These are phyloP conservation scores for Nesidiocoris tenuis DNA, from an alignment of 2,888 invertebrate species.

Conservation along the genomic window DNA sequence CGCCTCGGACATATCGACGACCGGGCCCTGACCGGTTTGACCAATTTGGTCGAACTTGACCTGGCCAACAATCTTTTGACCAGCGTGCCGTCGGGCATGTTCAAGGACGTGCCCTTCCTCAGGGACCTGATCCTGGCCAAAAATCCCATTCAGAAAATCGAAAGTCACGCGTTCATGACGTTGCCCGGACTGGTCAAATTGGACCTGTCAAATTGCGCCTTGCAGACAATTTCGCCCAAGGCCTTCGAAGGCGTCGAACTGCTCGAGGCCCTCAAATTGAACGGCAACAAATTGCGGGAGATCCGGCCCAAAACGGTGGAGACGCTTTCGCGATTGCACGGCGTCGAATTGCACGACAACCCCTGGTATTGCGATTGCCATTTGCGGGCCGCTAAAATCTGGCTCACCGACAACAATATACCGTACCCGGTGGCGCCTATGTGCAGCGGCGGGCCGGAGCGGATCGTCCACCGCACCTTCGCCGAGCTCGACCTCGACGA, in stretches of 20 bases:
- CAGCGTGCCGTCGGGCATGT: slow-evolving; percentile 75
- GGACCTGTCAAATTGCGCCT: slow-evolving; percentile 79
- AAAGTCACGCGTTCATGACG: slow-evolving; percentile 70
- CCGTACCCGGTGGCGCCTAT: slow-evolving; percentile 76
- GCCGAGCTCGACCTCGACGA: slow-evolving; percentile 68
- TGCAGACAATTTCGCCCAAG: slow-evolving; percentile 72
- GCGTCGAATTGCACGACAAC: slow-evolving; percentile 80
- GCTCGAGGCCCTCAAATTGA: slow-evolving; percentile 75
- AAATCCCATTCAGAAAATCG: slow-evolving; percentile 80
- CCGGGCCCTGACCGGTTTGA: slow-evolving; percentile 79
- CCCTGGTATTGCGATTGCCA: slow-evolving; percentile 88
- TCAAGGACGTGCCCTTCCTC: slow-evolving; percentile 76
- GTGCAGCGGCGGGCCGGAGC: slow-evolving; percentile 70
- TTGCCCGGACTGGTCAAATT: slow-evolving; percentile 77
- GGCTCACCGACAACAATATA: slow-evolving; percentile 75
- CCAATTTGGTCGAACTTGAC: slow-evolving; percentile 87
- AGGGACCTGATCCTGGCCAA: slow-evolving; percentile 76
- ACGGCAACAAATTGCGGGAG: slow-evolving; percentile 77
- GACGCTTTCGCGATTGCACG: slow-evolving; percentile 73
- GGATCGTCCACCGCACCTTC: slow-evolving; percentile 67
- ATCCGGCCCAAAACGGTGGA: slow-evolving; percentile 70
- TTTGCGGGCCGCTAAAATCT: slow-evolving; percentile 71
- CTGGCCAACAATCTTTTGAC: slow-evolving; percentile 80
- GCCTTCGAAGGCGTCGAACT: slow-evolving; percentile 76
- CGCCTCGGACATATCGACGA: slow-evolving; percentile 82